These are phyloP conservation scores for Diplosoma virens DNA, from an alignment of 23 tunicate species.

Conservation along the genomic window DNA sequence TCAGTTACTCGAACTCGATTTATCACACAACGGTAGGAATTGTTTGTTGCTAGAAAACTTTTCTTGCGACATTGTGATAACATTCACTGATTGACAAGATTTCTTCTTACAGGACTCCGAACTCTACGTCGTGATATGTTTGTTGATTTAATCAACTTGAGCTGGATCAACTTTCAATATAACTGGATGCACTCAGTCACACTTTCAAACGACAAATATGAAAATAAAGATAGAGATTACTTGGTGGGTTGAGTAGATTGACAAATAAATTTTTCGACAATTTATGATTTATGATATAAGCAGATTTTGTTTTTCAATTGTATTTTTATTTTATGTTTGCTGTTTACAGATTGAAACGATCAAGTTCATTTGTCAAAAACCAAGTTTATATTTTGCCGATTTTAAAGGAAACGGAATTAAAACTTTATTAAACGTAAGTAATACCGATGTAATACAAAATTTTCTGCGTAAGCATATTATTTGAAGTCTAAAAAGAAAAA, in stretches of 20 bases:
- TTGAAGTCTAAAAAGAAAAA: no score
- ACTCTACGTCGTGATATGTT: not conserved
- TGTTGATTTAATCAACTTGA: not conserved
- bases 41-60: not conserved
- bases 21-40: not conserved
- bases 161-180: not conserved
- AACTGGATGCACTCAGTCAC: not conserved
- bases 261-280: not conserved
- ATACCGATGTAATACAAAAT: no score
- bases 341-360: conserved; percentile 9
- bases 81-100: no score
- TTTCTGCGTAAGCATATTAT: no score
- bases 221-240: not conserved
- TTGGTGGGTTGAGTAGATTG: not conserved
- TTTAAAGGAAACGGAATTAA: not conserved
- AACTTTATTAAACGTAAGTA: not conserved
- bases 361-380: not conserved
- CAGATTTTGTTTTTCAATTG: no score
- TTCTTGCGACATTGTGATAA: not conserved
- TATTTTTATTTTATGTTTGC: no score
- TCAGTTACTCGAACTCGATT: not conserved
- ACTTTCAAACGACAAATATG: not conserved
- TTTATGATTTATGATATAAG: no score
- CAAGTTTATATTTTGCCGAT: not conserved
- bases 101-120: not conserved